Base-by-base conservation (phyloP, 1,140 invertebrate genomes). In the Neotoxoptera formosana region DNA sequence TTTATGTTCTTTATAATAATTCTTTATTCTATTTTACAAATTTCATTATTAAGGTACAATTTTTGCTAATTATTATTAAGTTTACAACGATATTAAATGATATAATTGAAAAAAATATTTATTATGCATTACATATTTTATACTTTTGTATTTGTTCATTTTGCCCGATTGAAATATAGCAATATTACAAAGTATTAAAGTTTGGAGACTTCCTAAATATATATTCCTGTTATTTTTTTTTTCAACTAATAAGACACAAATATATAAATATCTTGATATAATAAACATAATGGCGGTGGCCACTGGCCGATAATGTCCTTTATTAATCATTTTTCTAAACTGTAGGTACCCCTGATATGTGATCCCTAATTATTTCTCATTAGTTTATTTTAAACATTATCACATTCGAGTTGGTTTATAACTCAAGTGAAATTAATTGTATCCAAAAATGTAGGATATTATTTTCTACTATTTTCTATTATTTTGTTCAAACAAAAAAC, bases 111-210 rank as follows among this genome's bases (percentile, higher is more conserved):
- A 56, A 56, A 60, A 60, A 60, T 8, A 60, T 60, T 60, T 60
- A 60, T 25, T 84, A 45, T n/a, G 17, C 47, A 45, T 86, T 14
- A 41, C 30, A 21, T 51, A 48, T 88, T 88, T 86, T 51, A 53
- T 88, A 88, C n/a, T 89, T 89, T 89, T 89, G n/a, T 53, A 34
- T 56, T 53, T 89, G 53, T 51, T 87, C 11, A 47, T 86, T 88
- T 47, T 51, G 0, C 30, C 11, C n/a, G 20, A 34, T 51, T 48
- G 83, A 21, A 88, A 51, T 51, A 51, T 41, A 41, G 41, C 4
- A 41, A 41, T 41, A 41, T 41, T 41, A 41, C 41, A 41, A 41
- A 41, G 41, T 41, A 41, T 41, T 41, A 41, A 41, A 41, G 41
- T 41, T 41, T 41, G 41, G 41, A 41, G 4, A 41, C 41, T 41